A percentile compares a stretch with the other conserved stretches of the same genome.
Evolutionary conservation across 1,140 invertebrate genomes (phyloP).

Genomic region (Eumeta japonica): DNA sequence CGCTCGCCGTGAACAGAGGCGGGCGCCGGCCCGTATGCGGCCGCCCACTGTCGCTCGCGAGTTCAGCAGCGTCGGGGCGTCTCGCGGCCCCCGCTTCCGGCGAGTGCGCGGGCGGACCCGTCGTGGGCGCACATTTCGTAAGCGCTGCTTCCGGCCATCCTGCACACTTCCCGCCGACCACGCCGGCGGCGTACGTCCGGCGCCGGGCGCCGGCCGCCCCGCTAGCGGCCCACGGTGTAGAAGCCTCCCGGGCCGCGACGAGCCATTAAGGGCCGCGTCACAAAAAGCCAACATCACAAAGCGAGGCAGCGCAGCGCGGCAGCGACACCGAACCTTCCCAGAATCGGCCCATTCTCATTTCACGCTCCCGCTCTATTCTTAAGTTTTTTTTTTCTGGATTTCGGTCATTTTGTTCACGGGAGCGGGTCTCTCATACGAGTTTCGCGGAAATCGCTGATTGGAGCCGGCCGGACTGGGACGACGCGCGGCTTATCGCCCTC

Average conservation of each 20-base stretch:
- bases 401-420: slow-evolving; percentile 48
- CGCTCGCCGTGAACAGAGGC: too few relatives aligned
- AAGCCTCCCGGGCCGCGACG: slow-evolving; percentile 40
- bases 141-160: slow-evolving; percentile 33
- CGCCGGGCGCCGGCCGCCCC: slow-evolving; percentile 44
- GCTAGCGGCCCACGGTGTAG: slow-evolving; percentile 24
- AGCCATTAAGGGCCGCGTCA: slow-evolving; percentile 48
- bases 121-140: slow-evolving; percentile 42
- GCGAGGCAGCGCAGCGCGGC: too few relatives aligned
- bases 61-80: slow-evolving; percentile 17
- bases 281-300: slow-evolving; percentile 55
- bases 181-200: slow-evolving; percentile 26
- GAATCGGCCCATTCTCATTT: slow-evolving; percentile 54
- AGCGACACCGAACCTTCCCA: slow-evolving; percentile 54
- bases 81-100: slow-evolving; percentile 48
- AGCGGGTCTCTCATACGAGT: slow-evolving; percentile 47
- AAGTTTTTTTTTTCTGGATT: slow-evolving; percentile 41
- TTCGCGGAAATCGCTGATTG: slow-evolving; percentile 54
- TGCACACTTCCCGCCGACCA: slow-evolving; percentile 4
- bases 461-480: slow-evolving; percentile 41
- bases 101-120: slow-evolving; percentile 19
- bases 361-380: slow-evolving; percentile 52
- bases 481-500: slow-evolving; percentile 30
- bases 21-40: too few relatives aligned
- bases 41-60: background rate